A percentile compares a stretch with the other conserved stretches of the same genome.
Evolutionary conservation across 1,140 invertebrate species (phyloP).

Genomic region (Cotesia chilonis): DNA sequence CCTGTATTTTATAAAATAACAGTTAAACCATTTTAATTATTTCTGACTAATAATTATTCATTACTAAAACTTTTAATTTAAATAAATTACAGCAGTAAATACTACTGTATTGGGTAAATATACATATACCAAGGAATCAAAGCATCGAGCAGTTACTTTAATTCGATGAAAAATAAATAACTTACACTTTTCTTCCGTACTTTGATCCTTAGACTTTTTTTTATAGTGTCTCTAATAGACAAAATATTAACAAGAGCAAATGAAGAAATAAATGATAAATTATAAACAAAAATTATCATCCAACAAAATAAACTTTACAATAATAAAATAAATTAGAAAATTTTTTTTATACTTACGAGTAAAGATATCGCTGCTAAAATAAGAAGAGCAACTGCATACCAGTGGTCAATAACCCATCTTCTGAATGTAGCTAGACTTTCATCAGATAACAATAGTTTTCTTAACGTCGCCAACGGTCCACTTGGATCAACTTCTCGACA

Average conservation of each 20-base stretch:
- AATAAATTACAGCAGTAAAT: no score
- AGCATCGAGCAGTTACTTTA: background rate
- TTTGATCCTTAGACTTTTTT: slow-evolving; percentile 45
- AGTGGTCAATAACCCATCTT: slow-evolving; percentile 84
- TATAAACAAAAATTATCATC: background rate
- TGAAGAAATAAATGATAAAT: slow-evolving; percentile 11
- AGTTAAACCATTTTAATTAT: no score
- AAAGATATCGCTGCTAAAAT: slow-evolving; percentile 77
- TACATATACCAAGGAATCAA: slow-evolving; percentile 3
- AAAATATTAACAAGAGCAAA: slow-evolving; percentile 20
- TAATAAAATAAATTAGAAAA: background rate
- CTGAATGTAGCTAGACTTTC: slow-evolving; percentile 88
- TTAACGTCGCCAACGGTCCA: slow-evolving; percentile 89
- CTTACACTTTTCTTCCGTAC: slow-evolving; percentile 53
- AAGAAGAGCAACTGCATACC: slow-evolving; percentile 84
- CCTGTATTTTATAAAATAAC: slow-evolving; percentile 63
- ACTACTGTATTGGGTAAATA: background rate
- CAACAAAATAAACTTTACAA: background rate
- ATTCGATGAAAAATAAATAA: slow-evolving; percentile 31
- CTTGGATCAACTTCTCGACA: slow-evolving; percentile 95
- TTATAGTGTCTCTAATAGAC: slow-evolving; percentile 47
- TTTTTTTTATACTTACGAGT: slow-evolving; percentile 72
- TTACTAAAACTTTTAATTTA: background rate
- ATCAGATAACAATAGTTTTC: slow-evolving; percentile 86
- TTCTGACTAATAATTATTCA: background rate